These are phyloP conservation scores for Itoplectis maculator DNA, from an alignment of 2,888 invertebrate species.

Conservation along the genomic window DNA sequence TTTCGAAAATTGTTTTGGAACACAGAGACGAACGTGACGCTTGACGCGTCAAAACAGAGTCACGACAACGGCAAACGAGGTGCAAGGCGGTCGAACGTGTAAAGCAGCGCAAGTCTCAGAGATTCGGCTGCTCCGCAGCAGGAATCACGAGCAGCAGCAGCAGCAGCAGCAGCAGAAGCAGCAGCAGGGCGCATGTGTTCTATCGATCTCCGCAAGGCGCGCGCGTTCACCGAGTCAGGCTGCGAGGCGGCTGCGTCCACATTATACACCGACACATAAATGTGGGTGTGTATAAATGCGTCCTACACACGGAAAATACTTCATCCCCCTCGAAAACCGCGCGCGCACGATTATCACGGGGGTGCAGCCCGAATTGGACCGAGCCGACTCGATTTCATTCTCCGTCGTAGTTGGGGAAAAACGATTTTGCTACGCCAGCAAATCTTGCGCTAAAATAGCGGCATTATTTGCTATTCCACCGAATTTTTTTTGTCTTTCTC, in stretches of 20 bases:
- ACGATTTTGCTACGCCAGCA: constrained; percentile 36
- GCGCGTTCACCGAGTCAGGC: constrained; percentile 44
- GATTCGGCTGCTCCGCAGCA: background rate
- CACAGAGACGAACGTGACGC: no score
- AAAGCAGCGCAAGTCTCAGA: background rate
- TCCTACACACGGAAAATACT: no score
- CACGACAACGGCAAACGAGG: constrained; percentile 17
- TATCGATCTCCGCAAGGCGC: constrained; percentile 76
- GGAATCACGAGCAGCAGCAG: constrained; percentile 50
- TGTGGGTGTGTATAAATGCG: no score
- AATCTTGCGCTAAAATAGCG: background rate
- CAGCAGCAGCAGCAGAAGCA: constrained; percentile 59
- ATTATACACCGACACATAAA: background rate
- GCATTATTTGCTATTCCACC: no score
- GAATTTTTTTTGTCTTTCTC: no score
- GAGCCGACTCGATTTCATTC: constrained; percentile 53
- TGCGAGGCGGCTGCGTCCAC: constrained; percentile 3
- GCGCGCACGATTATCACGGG: constrained; percentile 37
- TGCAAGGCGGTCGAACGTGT: constrained; percentile 56
- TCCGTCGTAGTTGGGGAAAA: constrained; percentile 19
- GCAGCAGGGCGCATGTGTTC: constrained; percentile 80
- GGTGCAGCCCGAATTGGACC: constrained; percentile 62
- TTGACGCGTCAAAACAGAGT: constrained; percentile 61
- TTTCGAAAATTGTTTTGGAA: background rate
- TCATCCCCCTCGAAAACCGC: constrained; percentile 40